Base-by-base conservation (phyloP, 2,113 vertebrate species). In the Cairina moschata region DNA sequence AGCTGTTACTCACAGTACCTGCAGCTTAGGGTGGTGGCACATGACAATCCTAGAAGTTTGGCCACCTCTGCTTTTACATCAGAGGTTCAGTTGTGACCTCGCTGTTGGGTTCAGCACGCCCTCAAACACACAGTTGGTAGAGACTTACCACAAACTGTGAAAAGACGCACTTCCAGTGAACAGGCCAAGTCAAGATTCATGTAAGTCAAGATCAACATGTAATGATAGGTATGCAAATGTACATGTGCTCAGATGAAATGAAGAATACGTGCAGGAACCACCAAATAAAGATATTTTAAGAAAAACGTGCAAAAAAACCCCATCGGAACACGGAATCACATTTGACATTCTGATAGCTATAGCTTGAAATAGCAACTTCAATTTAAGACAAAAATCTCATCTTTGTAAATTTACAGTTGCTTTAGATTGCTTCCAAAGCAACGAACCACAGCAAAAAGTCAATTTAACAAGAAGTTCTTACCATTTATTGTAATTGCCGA, bases 51-150 rank as follows among this genome's bases (percentile, higher is more conserved):
- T 7, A 32, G 40, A 34, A 3, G 2, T 56, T 56, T 76, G 48
- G 62, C 38, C 76, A 31, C 25, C 34, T 54, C 0, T 2, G 63
- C 1, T 2, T 65, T 86, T 46, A 32, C 0, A 1, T 26, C 0
- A 48, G 62, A 76, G 84, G 55, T 55, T 26, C 32, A 74, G 25
- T 18, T 3, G 7, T 16, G n/a, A 58, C 62, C 59, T 68, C 63
- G 16, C 14, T 91, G 69, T 56, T 0, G 2, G 86, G 17, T 52
- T 65, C 46, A 40, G 31, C 0, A 0, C 36, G 29, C 48, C 32
- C 26, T 71, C 66, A 46, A 83, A 73, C 13, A 36, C 2, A 3
- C 16, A 22, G 28, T 25, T 81, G 52, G 11, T 21, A 86, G 50
- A 73, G 29, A 25, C 5, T 3, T 13, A 29, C 6, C 12, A 20